phyloP scores from a whole-genome alignment of 1,140 invertebrate species.

The Psix sp. region DNA sequence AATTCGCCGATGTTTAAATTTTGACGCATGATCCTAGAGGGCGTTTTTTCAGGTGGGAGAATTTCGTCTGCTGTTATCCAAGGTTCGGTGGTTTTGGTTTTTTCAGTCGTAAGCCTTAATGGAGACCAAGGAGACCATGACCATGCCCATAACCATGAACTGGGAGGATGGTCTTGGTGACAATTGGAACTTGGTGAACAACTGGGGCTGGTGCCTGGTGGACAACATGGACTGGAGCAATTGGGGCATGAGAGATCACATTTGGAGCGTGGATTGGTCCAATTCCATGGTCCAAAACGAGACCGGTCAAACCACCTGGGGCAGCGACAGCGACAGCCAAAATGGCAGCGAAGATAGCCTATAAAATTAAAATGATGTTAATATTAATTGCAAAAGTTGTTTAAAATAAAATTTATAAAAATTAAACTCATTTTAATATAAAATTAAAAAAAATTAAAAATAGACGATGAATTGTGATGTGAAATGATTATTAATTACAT shows the following conservation, averaged over 20 bases:
- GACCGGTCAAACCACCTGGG: constrained; percentile 71
- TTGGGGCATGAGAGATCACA: constrained; percentile 60
- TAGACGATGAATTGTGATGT: no score
- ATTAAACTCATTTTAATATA: no score
- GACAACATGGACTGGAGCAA: constrained; percentile 56
- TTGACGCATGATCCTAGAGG: constrained; percentile 26
- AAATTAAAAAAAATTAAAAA: no score
- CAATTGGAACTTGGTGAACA: constrained; percentile 66
- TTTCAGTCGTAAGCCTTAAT: constrained; percentile 55
- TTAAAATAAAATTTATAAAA: not conserved
- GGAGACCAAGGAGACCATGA: constrained; percentile 63
- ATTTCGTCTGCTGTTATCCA: constrained; percentile 32
- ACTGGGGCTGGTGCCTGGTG: constrained; percentile 58
- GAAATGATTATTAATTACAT: no score
- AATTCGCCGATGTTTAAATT: constrained; percentile 25
- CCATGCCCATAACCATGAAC: constrained; percentile 66
- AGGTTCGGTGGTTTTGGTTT: constrained; percentile 12
- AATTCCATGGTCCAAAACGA: constrained; percentile 63
- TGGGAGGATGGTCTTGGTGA: constrained; percentile 75
- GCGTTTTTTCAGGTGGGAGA: constrained; percentile 6
- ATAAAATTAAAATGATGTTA: not conserved
- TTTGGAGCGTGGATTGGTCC: constrained; percentile 69
- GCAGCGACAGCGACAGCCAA: constrained; percentile 71
- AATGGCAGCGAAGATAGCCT: constrained; percentile 71
- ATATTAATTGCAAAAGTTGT: not conserved